Evolutionary conservation across 2,113 vertebrate species (phyloP), one percentile per base, ranked within the genome.

Genomic region (Ranitomeya imitator): DNA sequence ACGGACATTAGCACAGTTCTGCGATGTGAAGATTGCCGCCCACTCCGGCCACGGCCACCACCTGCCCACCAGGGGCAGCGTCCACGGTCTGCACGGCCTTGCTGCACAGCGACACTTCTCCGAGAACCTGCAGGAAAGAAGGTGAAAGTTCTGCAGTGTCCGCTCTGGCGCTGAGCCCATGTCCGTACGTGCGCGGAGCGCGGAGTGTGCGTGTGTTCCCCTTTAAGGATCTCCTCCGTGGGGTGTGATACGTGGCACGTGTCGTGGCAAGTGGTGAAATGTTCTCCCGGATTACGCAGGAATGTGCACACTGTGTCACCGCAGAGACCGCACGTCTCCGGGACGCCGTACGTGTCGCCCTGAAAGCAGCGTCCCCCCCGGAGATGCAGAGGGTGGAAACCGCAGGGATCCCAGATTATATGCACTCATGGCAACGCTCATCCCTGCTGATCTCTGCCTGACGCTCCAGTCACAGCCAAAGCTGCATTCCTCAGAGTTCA

Each of bases 11-110:
- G 65, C 61, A 80, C 19, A 91, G 82, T 21, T 90, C 84, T 15
- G 91, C 91, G 0, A 91, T 78, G 63, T 90, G 90, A 13, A 92
- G 90, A 67, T 92, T 92, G 11, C 91, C 91, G 4, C 86, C 90
- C 0, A 89, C 87, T 0, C 91, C 91, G 13, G 89, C 91, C 19
- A 89, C 90, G 11, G 91, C 91, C 26, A 90, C 67, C 0, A 63
- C 9, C 3, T 55, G 79, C 14, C 90, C 90, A 51, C 79, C 86
- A 0, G 85, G 55, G 0, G 82, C 86, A 3, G 82, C 83, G 7
- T 90, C 91, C 71, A 92, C 85, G 0, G 80, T 31, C 55, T 92
- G 90, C 5, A 91, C 91, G 0, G 91, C 85, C 61, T 90, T 92
- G 57, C 85, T 87, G 26, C 76, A 26, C 31, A 92, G 87, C 4